Evolutionary conservation across 1,140 invertebrate genomes (phyloP), one percentile per base, ranked within the genome.

Genomic region (Aphis craccivora): DNA sequence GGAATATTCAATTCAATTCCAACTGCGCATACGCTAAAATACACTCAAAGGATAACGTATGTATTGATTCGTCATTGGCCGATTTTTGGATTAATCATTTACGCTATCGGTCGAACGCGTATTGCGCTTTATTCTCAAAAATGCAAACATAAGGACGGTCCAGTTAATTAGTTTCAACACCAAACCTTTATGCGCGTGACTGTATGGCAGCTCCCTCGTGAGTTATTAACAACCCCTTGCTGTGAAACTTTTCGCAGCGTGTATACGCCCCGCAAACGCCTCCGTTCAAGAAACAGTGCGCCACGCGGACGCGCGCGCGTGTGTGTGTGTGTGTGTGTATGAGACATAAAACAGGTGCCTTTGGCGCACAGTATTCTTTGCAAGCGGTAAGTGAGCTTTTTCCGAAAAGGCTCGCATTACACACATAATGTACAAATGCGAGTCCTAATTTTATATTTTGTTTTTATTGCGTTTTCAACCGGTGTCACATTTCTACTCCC

Each of bases 401-500:
- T 25, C 25, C 84, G 84, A 45, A 86, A 86, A 86, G 40, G 40
- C 22, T 86, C 84, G 40, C 14, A 43, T 86, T 86, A 86, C 84
- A 86, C 40, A 45, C 37, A 86, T 43, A 76, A 76, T 76, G 60
- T 76, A 76, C 60, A 76, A 76, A 76, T 76, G 30, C 84, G 25
- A 40, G 40, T 83, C 76, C 84, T 86, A 86, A 86, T 86, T 86
- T 84, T 86, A 86, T 45, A 43, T 30, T 84, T 84, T 86, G 84
- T 86, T 43, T 45, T 86, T 43, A 30, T 84, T 84, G 83, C 83
- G 35, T 84, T 84, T 84, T 86, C 84, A 86, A 86, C 84, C 40
- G 84, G 84, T 86, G 84, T 86, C 84, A 30, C 84, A 45, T 86
- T 86, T 86, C 84, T 40, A 43, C 37, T 43, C 37, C 83, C 37